Base-by-base conservation (phyloP, 2,888 invertebrate species). In the Apotomis capreana region DNA sequence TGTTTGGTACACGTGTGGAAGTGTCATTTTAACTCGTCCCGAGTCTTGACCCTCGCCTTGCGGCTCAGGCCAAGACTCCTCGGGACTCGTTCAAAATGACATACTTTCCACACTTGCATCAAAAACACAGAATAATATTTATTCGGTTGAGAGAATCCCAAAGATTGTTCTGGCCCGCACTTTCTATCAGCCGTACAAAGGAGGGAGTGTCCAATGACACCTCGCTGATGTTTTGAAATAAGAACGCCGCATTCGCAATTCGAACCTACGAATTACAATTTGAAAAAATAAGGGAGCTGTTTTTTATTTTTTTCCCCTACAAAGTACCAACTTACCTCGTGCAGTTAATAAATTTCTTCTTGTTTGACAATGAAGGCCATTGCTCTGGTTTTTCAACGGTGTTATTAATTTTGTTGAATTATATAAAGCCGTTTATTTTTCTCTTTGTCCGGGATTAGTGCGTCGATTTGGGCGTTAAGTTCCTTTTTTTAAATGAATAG, bases 381-480 rank as follows among this genome's bases (percentile, higher is more conserved):
- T 49, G n/a, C 0, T 63, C 3, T 37, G 36, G 49, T 0, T 0
- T 36, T 67, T 5, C 8, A 49, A 55, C 54, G 26, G 58, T 70
- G 74, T 37, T 40, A 26, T 68, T 78, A 81, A 62, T 5, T 80
- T 85, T 83, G 88, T 82, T 71, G 81, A 84, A 86, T 88, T 88
- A 89, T 81, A 91, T 89, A 92, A 92, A 92, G 91, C 89, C 90
- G 92, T 92, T 92, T 93, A 93, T 92, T 91, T 91, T 89, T 88
- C 87, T 87, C 87, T 91, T 92, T 92, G 92, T 92, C 76, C 81
- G 80, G 83, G 88, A 90, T 92, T 91, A 91, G 88, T 83, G 88
- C 87, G 87, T 87, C 91, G 91, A 92, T 92, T 91, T 92, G 92
- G 92, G 92, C 91, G 92, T 92, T 90, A 89, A 91, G 89, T 91